Base-by-base conservation (phyloP, 2,888 invertebrate species). In the Leucoma salicis region DNA sequence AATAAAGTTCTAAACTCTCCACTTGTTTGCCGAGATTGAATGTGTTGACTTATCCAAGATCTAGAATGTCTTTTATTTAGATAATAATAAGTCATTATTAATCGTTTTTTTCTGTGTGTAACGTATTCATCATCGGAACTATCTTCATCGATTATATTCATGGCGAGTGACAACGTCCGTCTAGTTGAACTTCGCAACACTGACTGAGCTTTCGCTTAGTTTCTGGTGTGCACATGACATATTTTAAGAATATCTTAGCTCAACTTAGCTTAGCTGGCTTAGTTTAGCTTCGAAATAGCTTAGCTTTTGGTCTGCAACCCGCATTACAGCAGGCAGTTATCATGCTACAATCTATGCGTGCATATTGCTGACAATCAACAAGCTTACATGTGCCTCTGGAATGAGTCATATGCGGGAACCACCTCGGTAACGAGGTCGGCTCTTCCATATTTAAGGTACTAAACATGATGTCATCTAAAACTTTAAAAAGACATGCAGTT, bases 141-240 rank as follows among this genome's bases (percentile, higher is more conserved):
- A 8, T 21, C 21, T 27, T 27, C 11, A 27, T 27, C 11, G 27
- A 33, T 33, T 29, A 29, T 10, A 29, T 29, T 29, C 29, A 29
- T 29, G 13, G 29, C 29, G 29, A 29, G 29, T 10, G 29, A n/a
- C n/a, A n/a, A 13, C 29, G 29, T 52, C 47, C 45, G 51, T 52
- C 47, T 45, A 42, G 45, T 41, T 48, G 35, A 49, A 49, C 47
- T 42, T 29, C 42, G 40, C 46, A 48, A 48, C 44, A 46, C 53
- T 50, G 31, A 48, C 49, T 46, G 42, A 49, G 49, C 49, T 54
- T 51, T 54, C 33, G 49, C 49, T 51, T 51, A 53, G 46, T 35
- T 53, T 31, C 49, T 49, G 18, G 53, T 53, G 49, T 53, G 53
- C 47, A 47, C 42, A 45, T 35, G 14, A 46, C 34, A 27, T 49